These are phyloP conservation scores for Candidula unifasciata DNA, from an alignment of 2,888 invertebrate species.

Conservation along the genomic window DNA sequence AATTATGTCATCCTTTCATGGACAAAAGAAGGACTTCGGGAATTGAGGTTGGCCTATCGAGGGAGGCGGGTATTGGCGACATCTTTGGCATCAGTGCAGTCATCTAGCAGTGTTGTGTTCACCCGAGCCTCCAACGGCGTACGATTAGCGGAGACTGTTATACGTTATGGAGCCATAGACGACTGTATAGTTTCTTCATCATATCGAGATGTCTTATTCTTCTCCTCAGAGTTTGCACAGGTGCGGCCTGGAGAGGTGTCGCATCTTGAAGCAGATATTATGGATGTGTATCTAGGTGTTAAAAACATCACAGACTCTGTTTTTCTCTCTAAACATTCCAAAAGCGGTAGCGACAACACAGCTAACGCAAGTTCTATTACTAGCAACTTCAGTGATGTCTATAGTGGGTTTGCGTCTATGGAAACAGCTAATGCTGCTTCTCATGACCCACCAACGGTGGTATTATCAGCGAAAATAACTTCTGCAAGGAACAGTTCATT, in stretches of 20 bases:
- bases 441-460: background rate
- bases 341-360: background rate
- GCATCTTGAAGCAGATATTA: constrained; percentile 23
- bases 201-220: constrained; percentile 57
- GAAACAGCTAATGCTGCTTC: background rate
- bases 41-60: constrained; percentile 62
- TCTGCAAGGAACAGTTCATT: background rate
- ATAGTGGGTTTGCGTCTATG: background rate
- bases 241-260: background rate
- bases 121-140: constrained; percentile 59
- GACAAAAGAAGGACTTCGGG: constrained; percentile 51
- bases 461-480: background rate
- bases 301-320: background rate
- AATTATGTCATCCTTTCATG: constrained; percentile 39
- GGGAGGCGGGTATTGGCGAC: constrained; percentile 61
- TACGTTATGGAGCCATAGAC: constrained; percentile 61
- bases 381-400: background rate
- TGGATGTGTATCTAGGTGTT: constrained; percentile 39
- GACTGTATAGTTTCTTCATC: constrained; percentile 64
- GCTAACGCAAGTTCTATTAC: background rate
- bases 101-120: constrained; percentile 19
- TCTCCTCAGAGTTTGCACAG: constrained; percentile 58
- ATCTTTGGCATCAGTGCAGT: constrained; percentile 47
- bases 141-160: constrained; percentile 62
- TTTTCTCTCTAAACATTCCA: background rate